Conservation (phyloP, 2,113 vertebrate genomes). For the Myodes glareolus region DNA sequence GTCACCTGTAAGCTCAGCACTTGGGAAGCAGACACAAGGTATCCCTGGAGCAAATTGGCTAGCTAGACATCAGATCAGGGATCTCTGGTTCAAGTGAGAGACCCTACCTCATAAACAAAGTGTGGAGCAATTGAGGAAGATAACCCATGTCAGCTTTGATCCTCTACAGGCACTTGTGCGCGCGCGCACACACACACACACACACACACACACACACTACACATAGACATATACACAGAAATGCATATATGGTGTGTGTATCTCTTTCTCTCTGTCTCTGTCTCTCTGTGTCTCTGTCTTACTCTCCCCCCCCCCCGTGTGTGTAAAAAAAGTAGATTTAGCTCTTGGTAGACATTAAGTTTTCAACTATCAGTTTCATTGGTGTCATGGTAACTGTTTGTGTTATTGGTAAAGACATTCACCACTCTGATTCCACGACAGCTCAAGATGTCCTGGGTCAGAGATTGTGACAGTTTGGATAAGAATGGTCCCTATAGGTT, state of each 20-base stretch:
- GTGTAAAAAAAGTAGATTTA: not conserved
- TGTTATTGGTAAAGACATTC: constrained; percentile 2
- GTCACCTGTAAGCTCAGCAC: not conserved
- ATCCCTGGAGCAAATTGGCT: not conserved
- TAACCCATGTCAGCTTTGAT: not conserved
- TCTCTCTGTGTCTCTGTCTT: no score
- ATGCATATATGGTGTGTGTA: not conserved
- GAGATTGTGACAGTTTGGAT: not conserved
- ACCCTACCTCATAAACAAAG: not conserved
- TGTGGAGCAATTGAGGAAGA: not conserved
- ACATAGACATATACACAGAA: not conserved
- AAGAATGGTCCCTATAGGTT: not conserved
- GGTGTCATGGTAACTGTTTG: not conserved
- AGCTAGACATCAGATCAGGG: not conserved
- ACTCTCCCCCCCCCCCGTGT: no score
- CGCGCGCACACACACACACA: not conserved
- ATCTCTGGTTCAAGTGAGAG: not conserved
- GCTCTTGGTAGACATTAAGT: not conserved
- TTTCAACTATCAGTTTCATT: not conserved
- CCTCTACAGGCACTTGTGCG: not conserved
- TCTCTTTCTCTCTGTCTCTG: no score
- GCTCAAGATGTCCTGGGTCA: not conserved
- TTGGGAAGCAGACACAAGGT: not conserved
- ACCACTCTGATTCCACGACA: not conserved
- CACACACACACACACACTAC: not conserved